Conservation (phyloP, 1,140 invertebrate species). For the Drosophila orosa region DNA sequence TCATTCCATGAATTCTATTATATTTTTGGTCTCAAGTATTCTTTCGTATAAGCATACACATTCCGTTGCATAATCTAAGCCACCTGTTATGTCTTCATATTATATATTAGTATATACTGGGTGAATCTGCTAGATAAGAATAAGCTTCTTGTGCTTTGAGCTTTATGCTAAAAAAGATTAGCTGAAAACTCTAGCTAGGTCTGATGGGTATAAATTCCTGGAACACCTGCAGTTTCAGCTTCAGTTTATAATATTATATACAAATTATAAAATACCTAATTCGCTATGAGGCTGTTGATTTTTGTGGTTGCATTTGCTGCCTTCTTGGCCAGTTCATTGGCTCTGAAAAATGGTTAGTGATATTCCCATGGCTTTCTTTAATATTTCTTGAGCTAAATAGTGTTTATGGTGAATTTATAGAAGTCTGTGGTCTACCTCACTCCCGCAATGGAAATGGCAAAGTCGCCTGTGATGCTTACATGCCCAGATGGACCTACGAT, state of each 20-base stretch:
- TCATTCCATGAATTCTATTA: too few species aligned
- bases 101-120: background rate
- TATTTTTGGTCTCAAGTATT: too few species aligned
- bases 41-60: background rate
- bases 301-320: conserved; percentile 20
- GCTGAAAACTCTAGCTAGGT: background rate
- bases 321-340: conserved; percentile 12
- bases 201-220: background rate
- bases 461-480: conserved; percentile 24
- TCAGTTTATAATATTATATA: conserved; percentile 3
- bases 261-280: background rate
- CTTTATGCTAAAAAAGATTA: too few species aligned
- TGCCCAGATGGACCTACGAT: conserved; percentile 91
- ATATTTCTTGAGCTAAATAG: background rate
- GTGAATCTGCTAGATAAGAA: background rate
- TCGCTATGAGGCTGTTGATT: conserved; percentile 49
- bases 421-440: background rate
- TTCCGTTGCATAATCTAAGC: background rate
- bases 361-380: background rate
- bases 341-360: conserved; percentile 42
- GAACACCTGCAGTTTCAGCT: background rate
- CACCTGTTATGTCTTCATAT: background rate
- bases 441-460: background rate
- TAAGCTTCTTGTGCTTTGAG: background rate
- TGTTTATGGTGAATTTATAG: conserved; percentile 5